These are phyloP conservation scores for Plectropomus leopardus DNA, from an alignment of 2,113 vertebrate genomes.

Conservation along the genomic window DNA sequence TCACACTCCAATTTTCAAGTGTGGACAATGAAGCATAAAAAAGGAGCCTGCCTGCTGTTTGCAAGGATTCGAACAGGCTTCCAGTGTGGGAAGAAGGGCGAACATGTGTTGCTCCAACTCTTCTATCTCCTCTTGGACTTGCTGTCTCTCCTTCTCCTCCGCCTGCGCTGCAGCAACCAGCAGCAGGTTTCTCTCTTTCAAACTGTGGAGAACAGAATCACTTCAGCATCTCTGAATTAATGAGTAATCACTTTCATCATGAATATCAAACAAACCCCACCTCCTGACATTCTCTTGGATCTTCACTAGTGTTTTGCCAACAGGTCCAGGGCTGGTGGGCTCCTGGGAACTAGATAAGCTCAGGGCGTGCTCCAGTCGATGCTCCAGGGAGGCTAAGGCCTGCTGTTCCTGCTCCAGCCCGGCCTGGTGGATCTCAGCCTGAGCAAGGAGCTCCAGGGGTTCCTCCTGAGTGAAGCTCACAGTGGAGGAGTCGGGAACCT, in stretches of 20 bases:
- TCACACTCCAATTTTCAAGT: neutral
- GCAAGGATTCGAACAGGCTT: constrained; percentile 66
- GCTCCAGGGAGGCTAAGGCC: constrained; percentile 85
- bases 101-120: constrained; percentile 80
- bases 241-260: neutral
- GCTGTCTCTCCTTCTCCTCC: constrained; percentile 86
- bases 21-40: neutral
- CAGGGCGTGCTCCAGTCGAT: constrained; percentile 80
- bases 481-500: constrained; percentile 84
- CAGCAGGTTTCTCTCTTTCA: constrained; percentile 85
- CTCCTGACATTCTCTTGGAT: constrained; percentile 87
- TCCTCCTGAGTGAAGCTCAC: constrained; percentile 81
- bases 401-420: constrained; percentile 85
- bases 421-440: constrained; percentile 81
- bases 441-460: constrained; percentile 81
- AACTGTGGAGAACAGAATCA: constrained; percentile 74
- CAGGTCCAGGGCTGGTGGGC: constrained; percentile 60
- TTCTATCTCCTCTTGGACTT: constrained; percentile 84
- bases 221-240: constrained; percentile 38
- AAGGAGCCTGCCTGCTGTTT: constrained; percentile 83
- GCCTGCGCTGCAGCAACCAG: constrained; percentile 79
- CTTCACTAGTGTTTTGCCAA: constrained; percentile 83
- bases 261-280: constrained; percentile 80
- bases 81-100: constrained; percentile 63
- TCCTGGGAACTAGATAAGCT: constrained; percentile 61